Evolutionary conservation across 2,113 vertebrate genomes (phyloP), one percentile per base, ranked within the genome.

Genomic region (Festucalex cinctus): DNA sequence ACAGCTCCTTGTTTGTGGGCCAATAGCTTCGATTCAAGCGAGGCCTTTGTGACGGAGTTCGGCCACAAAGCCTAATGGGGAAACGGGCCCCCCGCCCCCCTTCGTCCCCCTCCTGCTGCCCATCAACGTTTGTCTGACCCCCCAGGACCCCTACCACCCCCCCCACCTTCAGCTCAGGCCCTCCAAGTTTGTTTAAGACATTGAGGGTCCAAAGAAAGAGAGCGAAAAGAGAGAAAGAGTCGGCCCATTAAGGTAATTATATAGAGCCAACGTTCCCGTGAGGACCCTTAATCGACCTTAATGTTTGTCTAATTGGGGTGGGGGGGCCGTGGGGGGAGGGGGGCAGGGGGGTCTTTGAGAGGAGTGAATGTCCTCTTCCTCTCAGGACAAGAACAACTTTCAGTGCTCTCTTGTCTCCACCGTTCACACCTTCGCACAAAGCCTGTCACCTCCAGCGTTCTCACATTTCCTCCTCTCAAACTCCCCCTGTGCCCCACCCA

Each of bases 181-280:
- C 85, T 85, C 81, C 54, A 70, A 87, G 87, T 88, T 88, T 88
- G 87, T 88, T 88, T 88, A 88, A 87, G 83, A 88, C 75, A 83
- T 83, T 80, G 87, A 85, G 78, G 74, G 76, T 73, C 77, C 74
- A 79, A 80, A 83, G 85, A 85, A 84, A 87, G 79, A 84, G 78
- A 82, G n/a, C 77, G 74, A 80, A 87, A 83, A 83, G 82, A 81
- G 96, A 97, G 95, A 97, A 98, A 98, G 95, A 94, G 93, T 97
- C 94, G 95, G 92, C 93, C 96, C 95, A 98, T 98, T 98, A 98
- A 98, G 95, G 96, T 98, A 98, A 98, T 98, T 98, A 98, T 98
- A 97, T 96, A 94, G 95, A 98, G 96, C 96, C 95, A 94, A 94
- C 97, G 96, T 96, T 95, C 95, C 96, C 95, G 96, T 96, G 97